Percentiles rank a stretch among this genome's conserved stretches.
phyloP scores from a whole-genome alignment of 2,113 vertebrate genomes.

The Clinocottus analis region DNA sequence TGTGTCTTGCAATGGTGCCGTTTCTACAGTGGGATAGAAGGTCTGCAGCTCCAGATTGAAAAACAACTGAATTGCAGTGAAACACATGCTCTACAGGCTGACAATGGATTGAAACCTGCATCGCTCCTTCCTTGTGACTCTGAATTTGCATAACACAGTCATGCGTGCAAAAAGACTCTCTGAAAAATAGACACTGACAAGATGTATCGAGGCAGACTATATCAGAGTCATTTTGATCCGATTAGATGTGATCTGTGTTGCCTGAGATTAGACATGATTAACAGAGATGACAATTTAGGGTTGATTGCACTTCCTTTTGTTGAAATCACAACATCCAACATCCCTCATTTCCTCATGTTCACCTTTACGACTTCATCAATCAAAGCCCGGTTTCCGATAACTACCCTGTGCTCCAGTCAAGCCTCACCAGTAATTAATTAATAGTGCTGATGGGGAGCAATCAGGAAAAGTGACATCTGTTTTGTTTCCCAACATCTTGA shows the following conservation, averaged over 20 bases:
- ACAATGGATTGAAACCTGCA: constrained; percentile 25
- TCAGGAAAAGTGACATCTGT: constrained; percentile 30
- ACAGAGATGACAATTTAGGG: constrained; percentile 36
- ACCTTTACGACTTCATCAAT: constrained; percentile 48
- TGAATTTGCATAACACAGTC: constrained; percentile 42
- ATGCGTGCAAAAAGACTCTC: constrained; percentile 6
- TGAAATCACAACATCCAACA: constrained; percentile 35
- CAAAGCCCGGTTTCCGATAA: constrained; percentile 38
- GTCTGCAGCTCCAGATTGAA: constrained; percentile 16
- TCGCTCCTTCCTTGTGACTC: background rate
- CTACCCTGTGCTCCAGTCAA: constrained; percentile 6
- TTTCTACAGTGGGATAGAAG: background rate
- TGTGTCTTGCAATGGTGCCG: background rate
- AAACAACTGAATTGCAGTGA: constrained; percentile 7
- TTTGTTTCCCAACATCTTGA: constrained; percentile 31
- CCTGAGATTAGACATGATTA: constrained; percentile 56
- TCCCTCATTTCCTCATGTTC: constrained; percentile 46
- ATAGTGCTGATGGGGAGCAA: constrained; percentile 43
- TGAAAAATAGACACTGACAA: constrained; percentile 45
- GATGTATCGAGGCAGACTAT: constrained; percentile 45
- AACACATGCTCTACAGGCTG: constrained; percentile 23
- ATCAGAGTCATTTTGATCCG: constrained; percentile 51
- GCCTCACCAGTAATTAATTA: constrained; percentile 61
- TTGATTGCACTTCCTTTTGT: constrained; percentile 67
- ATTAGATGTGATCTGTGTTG: constrained; percentile 51